These are phyloP conservation scores for Clavelina lepadiformis DNA, from an alignment of 23 tunicate species.

Conservation along the genomic window DNA sequence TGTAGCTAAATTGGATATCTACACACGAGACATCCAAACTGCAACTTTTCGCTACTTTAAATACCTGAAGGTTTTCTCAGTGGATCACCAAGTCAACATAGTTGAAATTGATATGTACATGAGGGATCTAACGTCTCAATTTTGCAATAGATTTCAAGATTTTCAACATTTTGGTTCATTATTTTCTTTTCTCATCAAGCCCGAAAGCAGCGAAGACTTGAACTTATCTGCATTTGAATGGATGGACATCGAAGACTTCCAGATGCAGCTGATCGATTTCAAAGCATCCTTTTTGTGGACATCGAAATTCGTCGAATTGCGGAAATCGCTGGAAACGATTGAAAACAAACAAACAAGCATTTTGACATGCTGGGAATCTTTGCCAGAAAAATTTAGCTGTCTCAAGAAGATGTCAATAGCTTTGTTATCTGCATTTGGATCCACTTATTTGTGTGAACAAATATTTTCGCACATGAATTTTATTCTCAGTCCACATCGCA, in stretches of 20 bases:
- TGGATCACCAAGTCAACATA: conserved; percentile 46
- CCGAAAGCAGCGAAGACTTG: conserved; percentile 55
- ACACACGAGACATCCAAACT: conserved; percentile 49
- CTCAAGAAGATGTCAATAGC: conserved; percentile 50
- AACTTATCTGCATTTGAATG: conserved; percentile 48
- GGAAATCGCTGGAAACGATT: conserved; percentile 44
- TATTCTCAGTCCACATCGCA: conserved; percentile 44
- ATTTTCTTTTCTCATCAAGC: conserved; percentile 65
- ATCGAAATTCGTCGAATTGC: conserved; percentile 50
- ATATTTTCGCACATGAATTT: conserved; percentile 44
- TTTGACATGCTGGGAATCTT: conserved; percentile 60
- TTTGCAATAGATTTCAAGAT: conserved; percentile 60
- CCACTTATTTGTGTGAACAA: conserved; percentile 51
- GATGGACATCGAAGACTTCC: conserved; percentile 64
- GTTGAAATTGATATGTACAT: conserved; percentile 37
- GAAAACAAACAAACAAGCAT: conserved; percentile 26
- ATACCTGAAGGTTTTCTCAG: conserved; percentile 43
- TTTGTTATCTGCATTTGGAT: conserved; percentile 63
- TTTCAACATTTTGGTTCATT: conserved; percentile 46
- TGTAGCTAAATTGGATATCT: conserved; percentile 62
- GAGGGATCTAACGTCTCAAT: conserved; percentile 45
- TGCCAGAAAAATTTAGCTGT: conserved; percentile 50
- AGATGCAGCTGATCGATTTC: conserved; percentile 51
- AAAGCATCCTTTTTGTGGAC: conserved; percentile 49
- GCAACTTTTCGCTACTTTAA: conserved; percentile 51